These are phyloP conservation scores for Hypercompe scribonia DNA, from an alignment of 2,888 invertebrate species.

Conservation along the genomic window DNA sequence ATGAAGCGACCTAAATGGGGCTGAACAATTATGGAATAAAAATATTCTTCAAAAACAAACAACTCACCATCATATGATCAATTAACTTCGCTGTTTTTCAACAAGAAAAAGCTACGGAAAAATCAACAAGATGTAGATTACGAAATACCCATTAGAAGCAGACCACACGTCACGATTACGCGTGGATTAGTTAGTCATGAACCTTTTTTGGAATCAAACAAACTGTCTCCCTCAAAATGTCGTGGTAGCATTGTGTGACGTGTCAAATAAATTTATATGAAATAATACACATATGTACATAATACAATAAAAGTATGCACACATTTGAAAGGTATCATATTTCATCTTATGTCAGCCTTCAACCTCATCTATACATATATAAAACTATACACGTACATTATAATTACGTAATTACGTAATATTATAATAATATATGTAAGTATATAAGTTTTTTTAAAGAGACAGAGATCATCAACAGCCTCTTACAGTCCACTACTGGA, in stretches of 20 bases:
- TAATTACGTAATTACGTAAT: no score
- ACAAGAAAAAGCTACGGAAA: background rate
- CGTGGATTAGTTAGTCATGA: constrained; percentile 18
- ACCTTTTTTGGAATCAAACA: constrained; percentile 7
- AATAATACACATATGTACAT: no score
- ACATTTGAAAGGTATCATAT: background rate
- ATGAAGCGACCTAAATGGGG: no score
- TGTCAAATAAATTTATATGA: background rate
- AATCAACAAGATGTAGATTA: constrained; percentile 1
- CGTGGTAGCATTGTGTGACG: background rate
- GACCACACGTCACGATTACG: background rate
- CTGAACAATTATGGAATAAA: no score
- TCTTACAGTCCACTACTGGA: no score
- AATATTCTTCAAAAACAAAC: background rate
- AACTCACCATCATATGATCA: background rate
- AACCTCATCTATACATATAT: no score
- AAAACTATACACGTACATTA: no score
- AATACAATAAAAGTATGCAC: no score
- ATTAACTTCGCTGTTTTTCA: background rate
- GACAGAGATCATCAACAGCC: no score
- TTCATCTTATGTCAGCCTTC: no score
- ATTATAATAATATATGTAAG: no score
- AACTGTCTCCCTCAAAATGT: background rate
- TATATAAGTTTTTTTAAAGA: no score
- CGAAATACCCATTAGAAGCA: background rate